Conservation (phyloP, 1,140 invertebrate genomes). For the Aphelenchoides avenae region DNA sequence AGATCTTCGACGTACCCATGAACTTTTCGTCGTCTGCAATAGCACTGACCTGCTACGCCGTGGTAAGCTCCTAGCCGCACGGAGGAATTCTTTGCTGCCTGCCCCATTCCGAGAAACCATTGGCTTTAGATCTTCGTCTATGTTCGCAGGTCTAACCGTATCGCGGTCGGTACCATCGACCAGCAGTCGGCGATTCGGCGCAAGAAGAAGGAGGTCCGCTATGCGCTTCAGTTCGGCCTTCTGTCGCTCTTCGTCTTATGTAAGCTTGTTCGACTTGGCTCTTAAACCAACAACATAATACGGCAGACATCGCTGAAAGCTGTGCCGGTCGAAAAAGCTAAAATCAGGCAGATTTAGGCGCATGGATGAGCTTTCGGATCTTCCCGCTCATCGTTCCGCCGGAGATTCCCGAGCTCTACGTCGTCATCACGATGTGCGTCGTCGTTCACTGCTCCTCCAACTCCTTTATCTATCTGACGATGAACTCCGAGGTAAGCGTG, state of each 20-base stretch:
- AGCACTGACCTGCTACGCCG: slow-evolving; percentile 9
- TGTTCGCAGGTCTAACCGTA: background rate
- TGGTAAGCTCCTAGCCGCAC: too few species aligned
- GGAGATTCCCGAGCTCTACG: slow-evolving; percentile 7
- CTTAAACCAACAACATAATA: background rate
- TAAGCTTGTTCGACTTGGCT: background rate
- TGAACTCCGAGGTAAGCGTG: slow-evolving; percentile 11
- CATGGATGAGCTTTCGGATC: slow-evolving; percentile 10
- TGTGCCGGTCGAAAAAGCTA: background rate
- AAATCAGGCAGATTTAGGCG: slow-evolving; percentile 1
- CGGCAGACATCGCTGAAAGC: too few species aligned
- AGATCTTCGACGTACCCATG: slow-evolving; percentile 9
- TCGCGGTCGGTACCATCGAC: background rate
- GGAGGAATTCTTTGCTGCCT: too few species aligned
- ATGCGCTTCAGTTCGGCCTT: slow-evolving; percentile 7
- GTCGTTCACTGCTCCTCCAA: slow-evolving; percentile 3
- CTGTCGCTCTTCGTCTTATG: slow-evolving; percentile 5
- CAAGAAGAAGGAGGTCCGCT: slow-evolving; percentile 6
- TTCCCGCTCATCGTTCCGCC: slow-evolving; percentile 3
- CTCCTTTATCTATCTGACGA: slow-evolving; percentile 15
- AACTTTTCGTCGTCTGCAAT: background rate
- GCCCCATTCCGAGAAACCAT: too few species aligned
- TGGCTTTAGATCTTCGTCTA: slow-evolving; percentile 14
- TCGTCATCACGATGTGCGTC: background rate
- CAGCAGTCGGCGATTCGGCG: slow-evolving; percentile 2